Conservation (phyloP, 2,113 vertebrate genomes). For the Cryptomyrus ogoouensis region DNA sequence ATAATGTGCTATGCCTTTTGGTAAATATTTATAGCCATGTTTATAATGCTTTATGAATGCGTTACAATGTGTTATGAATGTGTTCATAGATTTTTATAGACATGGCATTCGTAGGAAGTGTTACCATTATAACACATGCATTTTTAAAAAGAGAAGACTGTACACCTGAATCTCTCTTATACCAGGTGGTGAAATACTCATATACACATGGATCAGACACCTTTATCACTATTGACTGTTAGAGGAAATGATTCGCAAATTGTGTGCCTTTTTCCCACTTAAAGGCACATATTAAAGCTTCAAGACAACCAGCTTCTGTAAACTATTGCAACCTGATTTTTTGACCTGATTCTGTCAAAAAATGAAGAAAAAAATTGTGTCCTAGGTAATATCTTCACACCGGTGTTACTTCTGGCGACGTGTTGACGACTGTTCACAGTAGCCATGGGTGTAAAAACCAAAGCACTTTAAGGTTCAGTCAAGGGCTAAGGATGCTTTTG, state of each 20-base stretch:
- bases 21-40: background rate
- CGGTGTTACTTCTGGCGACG: background rate
- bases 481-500: background rate
- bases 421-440: background rate
- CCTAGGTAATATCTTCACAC: background rate
- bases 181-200: background rate
- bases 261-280: background rate
- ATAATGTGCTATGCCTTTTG: background rate
- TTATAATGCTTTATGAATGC: background rate
- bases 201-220: background rate
- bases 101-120: background rate
- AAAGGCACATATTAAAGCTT: background rate
- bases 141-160: background rate
- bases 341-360: background rate
- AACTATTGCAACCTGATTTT: background rate
- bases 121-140: background rate
- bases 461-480: background rate
- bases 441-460: background rate
- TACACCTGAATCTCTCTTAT: background rate
- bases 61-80: background rate
- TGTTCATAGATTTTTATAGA: background rate
- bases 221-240: background rate
- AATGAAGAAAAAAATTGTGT: background rate
- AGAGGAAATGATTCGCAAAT: background rate
- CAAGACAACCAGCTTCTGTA: background rate